Evolutionary conservation across 2,797 vertebrate genomes (phyloP).

Genomic region (Mycteria americana): DNA sequence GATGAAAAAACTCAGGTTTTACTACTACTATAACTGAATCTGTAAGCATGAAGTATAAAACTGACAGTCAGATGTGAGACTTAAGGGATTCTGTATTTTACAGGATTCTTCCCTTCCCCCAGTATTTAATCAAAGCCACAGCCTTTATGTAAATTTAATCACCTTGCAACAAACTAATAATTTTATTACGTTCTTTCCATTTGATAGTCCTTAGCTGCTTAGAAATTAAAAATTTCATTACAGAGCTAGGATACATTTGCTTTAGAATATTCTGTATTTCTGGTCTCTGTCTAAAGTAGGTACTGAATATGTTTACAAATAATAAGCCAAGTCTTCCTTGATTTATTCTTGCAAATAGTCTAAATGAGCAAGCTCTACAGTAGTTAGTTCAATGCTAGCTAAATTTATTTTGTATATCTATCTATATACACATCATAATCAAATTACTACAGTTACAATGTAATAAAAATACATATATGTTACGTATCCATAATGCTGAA

Average conservation of each 20-base stretch:
- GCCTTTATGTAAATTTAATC: slow-evolving; percentile 60
- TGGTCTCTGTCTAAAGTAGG: not conserved
- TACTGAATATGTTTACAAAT: not conserved
- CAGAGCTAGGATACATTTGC: not conserved
- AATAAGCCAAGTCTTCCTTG: not conserved
- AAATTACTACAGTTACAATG: not conserved
- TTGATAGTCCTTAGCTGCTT: slow-evolving; percentile 37
- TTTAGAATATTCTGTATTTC: not conserved
- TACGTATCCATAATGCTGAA: not conserved
- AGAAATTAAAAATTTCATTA: slow-evolving; percentile 36
- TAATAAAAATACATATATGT: not conserved
- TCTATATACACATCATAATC: not conserved
- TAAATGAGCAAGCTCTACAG: not conserved
- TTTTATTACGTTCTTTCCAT: slow-evolving; percentile 46
- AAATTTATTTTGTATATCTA: not conserved
- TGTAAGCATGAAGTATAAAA: slow-evolving; percentile 11
- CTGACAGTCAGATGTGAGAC: not conserved
- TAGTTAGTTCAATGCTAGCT: not conserved
- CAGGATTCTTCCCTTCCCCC: not conserved
- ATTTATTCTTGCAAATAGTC: not conserved
- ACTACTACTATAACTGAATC: not conserved
- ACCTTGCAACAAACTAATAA: slow-evolving; percentile 45
- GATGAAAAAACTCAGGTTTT: not conserved
- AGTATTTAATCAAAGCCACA: slow-evolving; percentile 58
- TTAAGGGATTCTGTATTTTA: slow-evolving; percentile 12